Base-by-base conservation (phyloP, 2,797 vertebrate genomes). In the Eulemur mongoz region DNA sequence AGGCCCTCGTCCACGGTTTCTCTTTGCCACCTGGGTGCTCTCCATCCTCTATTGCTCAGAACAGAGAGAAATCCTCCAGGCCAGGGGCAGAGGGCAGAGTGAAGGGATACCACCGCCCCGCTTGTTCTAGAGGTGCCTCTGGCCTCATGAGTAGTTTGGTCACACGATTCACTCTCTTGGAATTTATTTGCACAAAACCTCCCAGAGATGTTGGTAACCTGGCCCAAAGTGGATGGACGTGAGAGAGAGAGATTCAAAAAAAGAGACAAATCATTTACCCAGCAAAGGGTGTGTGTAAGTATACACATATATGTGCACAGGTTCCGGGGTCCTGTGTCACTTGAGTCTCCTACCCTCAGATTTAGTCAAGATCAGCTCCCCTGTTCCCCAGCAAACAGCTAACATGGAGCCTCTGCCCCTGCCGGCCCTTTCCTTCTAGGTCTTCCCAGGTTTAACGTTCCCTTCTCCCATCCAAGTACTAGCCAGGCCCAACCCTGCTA, bases 141-240 rank as follows among this genome's bases (percentile, higher is more conserved):
- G 35, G n/a, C 32, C 43, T 82, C 59, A 63, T 20, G 35, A 78
- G 13, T 3, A 7, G 23, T 76, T 75, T 35, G 43, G 32, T 43
- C 27, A 52, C 22, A 80, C 8, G 50, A 50, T 50, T 48, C 35
- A 48, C 38, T 87, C 48, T 57, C 59, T 65, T 59, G 73, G 45
- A 89, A 79, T 35, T 82, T 89, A 94, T 83, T 93, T 89, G 27
- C 61, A 61, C 7, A 20, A 48, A 59, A 84, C 89, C 30, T 40
- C 63, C 57, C 15, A 65, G 61, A 88, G 57, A 61, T 35, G 18
- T 50, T 86, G 69, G 83, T 32, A 70, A 72, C 15, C 30, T 76
- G 45, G 32, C 57, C 38, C 20, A 43, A 30, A 35, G 63, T 1
- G 25, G 17, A 57, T 18, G 73, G n/a, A 80, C 12, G 57, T 20